A percentile compares a stretch with the other conserved stretches of the same genome.
phyloP scores from a whole-genome alignment of 2,797 vertebrate species.

The Parauchenoglanis ngamensis region DNA sequence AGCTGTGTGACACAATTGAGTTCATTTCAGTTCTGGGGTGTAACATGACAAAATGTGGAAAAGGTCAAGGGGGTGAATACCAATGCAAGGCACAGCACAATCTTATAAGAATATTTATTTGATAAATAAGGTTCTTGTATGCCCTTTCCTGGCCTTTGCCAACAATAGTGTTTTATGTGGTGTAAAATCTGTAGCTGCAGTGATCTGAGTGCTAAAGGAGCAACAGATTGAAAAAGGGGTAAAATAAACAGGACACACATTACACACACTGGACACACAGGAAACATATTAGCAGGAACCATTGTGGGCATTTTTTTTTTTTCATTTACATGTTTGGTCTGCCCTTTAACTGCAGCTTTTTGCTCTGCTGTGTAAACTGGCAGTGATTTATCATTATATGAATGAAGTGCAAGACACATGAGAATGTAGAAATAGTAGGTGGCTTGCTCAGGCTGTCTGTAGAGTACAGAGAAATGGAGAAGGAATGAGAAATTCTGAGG shows the following conservation, averaged over 20 bases:
- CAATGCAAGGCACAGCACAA: constrained; percentile 44
- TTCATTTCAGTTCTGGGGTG: background rate
- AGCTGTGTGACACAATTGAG: too few relatives aligned
- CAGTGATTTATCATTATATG: constrained; percentile 51
- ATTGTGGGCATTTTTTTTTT: constrained; percentile 22
- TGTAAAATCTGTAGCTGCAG: constrained; percentile 68
- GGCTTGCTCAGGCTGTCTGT: background rate
- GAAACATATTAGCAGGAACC: constrained; percentile 61
- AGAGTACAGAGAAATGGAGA: background rate
- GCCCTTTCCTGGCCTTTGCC: constrained; percentile 59
- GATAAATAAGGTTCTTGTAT: constrained; percentile 41
- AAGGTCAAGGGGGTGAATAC: background rate
- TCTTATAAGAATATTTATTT: constrained; percentile 72
- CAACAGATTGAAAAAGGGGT: constrained; percentile 58
- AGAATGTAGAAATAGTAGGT: background rate
- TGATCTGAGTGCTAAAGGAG: constrained; percentile 65
- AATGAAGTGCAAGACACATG: constrained; percentile 58
- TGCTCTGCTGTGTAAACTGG: constrained; percentile 45
- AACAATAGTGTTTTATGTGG: constrained; percentile 74
- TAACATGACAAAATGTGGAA: background rate
- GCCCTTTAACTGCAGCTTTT: background rate
- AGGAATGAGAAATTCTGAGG: background rate
- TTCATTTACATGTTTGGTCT: background rate
- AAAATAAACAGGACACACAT: constrained; percentile 70
- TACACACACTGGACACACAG: too few relatives aligned